Conservation (phyloP, 2,113 vertebrate species). For the Gymnogyps californianus region DNA sequence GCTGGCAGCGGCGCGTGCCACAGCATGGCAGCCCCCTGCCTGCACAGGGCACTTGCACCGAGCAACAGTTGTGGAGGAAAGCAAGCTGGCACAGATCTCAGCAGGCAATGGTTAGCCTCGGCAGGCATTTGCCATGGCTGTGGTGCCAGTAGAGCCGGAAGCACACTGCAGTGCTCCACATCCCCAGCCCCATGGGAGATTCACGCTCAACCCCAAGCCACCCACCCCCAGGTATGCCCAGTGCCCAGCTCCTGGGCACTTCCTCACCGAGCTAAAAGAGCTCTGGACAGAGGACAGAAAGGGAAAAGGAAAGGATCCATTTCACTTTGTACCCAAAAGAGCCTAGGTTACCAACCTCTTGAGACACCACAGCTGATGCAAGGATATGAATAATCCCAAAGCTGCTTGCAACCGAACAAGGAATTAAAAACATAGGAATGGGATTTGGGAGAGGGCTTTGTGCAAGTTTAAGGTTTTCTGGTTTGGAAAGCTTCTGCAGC, state of each 20-base stretch:
- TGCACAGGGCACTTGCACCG: not conserved
- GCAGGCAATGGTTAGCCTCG: not conserved
- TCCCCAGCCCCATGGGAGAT: not conserved
- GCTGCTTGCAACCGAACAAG: not conserved
- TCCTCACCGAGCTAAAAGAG: not conserved
- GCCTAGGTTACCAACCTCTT: not conserved
- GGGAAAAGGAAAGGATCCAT: not conserved
- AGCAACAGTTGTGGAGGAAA: not conserved
- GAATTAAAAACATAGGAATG: not conserved
- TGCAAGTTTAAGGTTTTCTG: not conserved
- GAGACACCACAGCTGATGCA: not conserved
- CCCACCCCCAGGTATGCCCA: not conserved
- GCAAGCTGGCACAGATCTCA: not conserved
- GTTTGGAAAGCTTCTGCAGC: not conserved
- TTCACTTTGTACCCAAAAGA: not conserved
- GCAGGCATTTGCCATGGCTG: not conserved
- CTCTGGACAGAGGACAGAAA: not conserved
- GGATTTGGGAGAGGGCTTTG: not conserved
- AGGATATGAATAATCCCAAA: constrained; percentile 23
- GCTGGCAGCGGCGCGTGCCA: accelerated
- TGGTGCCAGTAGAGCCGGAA: not conserved
- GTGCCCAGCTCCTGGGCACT: not conserved
- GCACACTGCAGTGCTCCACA: not conserved
- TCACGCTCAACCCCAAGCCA: accelerated
- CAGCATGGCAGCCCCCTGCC: not conserved